Evolutionary conservation across 2,888 invertebrate species (phyloP), one percentile per base, ranked within the genome.

Genomic region (Scaptomyza reducta): DNA sequence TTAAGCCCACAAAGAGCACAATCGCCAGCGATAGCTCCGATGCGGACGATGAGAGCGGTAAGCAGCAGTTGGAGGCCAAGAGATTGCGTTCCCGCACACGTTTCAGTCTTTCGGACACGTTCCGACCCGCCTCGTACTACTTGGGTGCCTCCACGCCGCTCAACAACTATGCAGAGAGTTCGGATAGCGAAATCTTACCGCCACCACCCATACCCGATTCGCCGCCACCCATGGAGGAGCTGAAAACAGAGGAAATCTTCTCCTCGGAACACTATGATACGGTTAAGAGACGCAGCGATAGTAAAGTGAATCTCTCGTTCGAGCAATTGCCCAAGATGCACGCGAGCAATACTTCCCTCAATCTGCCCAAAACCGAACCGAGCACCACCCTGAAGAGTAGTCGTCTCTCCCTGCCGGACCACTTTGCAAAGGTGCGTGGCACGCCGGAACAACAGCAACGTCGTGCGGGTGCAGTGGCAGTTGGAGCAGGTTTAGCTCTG

Each of bases 121-220:
- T 97, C 89, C 93, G 97, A 56, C 97, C 97, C 0, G 97, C 97
- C 0, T 97, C 97, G 0, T 97, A 97, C 89, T 97, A 97, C 90
- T 90, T 97, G 44, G 95, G 95, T 25, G 94, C 94, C 1, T 95
- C 94, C 84, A 94, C 94, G 80, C 93, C 93, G 60, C 92, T 93
- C 31, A 93, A 94, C 13, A 95, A 96, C 78, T 93, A 94, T 74
- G 95, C 95, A 60, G 96, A 96, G 89, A 96, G 96, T 77, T 96
- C 95, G 0, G 97, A 97, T 77, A 95, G 95, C 88, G 97, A 97
- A 85, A 92, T 96, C 47, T 93, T 96, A 5, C 94, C 95, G 3
- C 96, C 96, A 4, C 96, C 96, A 6, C 96, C 96, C 0, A 96
- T 96, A 6, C 94, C 94, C 22, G 94, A 95, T 10, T 94, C 96